Conservation (phyloP, 2,888 invertebrate species). For the Gryllus longicercus region DNA sequence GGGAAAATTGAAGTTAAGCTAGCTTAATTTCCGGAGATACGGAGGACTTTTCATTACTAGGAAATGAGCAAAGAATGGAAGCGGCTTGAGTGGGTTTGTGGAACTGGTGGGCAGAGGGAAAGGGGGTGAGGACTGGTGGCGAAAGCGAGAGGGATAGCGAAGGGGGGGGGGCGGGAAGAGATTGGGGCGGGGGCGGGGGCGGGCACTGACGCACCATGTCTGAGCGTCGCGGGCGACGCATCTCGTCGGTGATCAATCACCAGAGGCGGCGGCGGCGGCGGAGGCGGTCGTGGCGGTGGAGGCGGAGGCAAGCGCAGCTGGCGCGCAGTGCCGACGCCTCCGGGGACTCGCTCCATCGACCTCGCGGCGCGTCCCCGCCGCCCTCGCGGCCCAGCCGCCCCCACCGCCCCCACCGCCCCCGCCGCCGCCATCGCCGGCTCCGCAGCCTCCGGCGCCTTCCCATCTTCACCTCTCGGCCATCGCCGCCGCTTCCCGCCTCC, state of each 20-base stretch:
- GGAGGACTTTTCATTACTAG: too few relatives aligned
- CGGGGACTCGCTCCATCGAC: conserved; percentile 3
- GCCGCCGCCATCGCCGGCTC: too few relatives aligned
- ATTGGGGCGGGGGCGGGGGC: neutral
- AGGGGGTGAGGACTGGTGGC: neutral
- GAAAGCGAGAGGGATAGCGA: neutral
- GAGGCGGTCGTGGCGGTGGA: neutral
- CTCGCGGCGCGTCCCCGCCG: neutral
- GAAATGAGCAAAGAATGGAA: neutral
- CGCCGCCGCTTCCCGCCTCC: too few relatives aligned
- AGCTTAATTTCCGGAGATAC: too few relatives aligned
- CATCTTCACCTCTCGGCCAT: too few relatives aligned
- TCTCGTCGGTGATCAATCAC: conserved; percentile 2
- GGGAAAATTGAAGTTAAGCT: too few relatives aligned
- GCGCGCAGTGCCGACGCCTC: neutral
- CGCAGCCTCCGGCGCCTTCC: neutral
- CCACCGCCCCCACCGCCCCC: neutral
- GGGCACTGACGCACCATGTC: neutral
- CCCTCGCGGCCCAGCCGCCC: neutral
- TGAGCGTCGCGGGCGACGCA: neutral
- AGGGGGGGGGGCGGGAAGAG: neutral
- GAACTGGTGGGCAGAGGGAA: neutral
- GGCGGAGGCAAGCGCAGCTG: conserved; percentile 3
- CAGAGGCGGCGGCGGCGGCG: neutral
- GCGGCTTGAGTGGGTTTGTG: neutral